Evolutionary conservation across 2,113 vertebrate genomes (phyloP).

Genomic region (Odontophorus gujanensis): DNA sequence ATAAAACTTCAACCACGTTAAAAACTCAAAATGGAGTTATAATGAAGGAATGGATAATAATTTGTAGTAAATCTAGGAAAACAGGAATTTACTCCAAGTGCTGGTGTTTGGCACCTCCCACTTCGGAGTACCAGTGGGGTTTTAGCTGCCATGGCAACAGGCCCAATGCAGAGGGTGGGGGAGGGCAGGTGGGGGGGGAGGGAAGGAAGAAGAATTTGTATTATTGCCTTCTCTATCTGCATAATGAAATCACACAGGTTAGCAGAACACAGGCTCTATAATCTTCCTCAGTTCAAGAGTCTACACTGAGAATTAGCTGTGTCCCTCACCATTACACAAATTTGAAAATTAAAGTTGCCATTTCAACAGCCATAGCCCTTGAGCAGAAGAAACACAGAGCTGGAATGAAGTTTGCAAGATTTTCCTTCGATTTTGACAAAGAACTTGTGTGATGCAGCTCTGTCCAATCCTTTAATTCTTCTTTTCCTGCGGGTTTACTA

Average conservation of each 20-base stretch:
- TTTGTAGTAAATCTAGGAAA: neutral
- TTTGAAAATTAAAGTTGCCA: neutral
- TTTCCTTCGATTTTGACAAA: neutral
- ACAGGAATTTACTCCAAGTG: neutral
- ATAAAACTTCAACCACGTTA: neutral
- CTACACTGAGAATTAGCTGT: accelerated
- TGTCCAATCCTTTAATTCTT: neutral
- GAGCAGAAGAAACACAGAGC: neutral
- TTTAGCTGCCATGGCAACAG: constrained; percentile 55
- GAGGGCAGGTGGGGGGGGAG: neutral
- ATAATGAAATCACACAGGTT: neutral
- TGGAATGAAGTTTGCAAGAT: neutral
- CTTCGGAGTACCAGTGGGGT: neutral
- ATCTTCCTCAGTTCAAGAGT: neutral
- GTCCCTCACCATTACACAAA: neutral
- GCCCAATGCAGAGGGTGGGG: neutral
- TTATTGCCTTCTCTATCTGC: neutral
- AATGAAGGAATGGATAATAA: neutral
- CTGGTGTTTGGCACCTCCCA: neutral
- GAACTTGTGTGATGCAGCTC: neutral
- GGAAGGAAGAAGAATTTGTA: neutral
- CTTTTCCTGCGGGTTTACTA: neutral
- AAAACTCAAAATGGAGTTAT: neutral
- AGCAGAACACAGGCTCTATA: neutral
- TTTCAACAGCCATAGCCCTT: neutral